Percentiles rank a stretch among this genome's conserved stretches.
These are phyloP conservation scores for Cygnus atratus DNA, from an alignment of 2,113 vertebrate genomes.

Conservation along the genomic window DNA sequence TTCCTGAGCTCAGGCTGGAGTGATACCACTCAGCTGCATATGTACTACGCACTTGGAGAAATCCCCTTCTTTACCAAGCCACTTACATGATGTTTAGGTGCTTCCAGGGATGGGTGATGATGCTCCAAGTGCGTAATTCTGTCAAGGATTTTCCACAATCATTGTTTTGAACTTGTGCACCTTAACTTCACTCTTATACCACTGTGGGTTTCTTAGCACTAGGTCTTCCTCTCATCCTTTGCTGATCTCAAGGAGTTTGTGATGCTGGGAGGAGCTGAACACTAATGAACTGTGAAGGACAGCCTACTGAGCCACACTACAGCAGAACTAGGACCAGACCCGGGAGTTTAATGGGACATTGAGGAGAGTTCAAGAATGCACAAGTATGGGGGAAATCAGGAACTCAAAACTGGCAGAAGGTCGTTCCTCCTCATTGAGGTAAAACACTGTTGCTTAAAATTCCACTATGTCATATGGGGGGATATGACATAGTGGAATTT, in stretches of 20 bases:
- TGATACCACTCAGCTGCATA: not conserved
- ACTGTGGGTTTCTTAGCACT: not conserved
- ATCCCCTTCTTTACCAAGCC: not conserved
- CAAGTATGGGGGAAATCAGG: not conserved
- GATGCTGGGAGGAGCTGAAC: not conserved
- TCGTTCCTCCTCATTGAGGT: not conserved
- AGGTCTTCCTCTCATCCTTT: not conserved
- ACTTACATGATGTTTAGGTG: rapidly evolving
- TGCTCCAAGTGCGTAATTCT: not conserved
- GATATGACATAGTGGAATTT: not conserved
- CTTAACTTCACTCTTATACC: not conserved
- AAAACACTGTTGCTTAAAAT: not conserved
- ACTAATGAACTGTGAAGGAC: not conserved
- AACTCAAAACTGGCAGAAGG: not conserved
- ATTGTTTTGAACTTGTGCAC: not conserved
- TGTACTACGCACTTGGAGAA: not conserved
- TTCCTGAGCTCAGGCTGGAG: not conserved
- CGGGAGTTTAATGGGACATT: not conserved
- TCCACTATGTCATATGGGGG: no score
- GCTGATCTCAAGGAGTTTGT: not conserved
- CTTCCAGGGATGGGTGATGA: not conserved
- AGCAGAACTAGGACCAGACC: not conserved
- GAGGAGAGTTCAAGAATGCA: not conserved
- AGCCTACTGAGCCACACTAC: not conserved
- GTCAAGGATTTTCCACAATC: not conserved